Base-by-base conservation (phyloP, 2,888 invertebrate genomes). In the Myopa tessellatipennis region DNA sequence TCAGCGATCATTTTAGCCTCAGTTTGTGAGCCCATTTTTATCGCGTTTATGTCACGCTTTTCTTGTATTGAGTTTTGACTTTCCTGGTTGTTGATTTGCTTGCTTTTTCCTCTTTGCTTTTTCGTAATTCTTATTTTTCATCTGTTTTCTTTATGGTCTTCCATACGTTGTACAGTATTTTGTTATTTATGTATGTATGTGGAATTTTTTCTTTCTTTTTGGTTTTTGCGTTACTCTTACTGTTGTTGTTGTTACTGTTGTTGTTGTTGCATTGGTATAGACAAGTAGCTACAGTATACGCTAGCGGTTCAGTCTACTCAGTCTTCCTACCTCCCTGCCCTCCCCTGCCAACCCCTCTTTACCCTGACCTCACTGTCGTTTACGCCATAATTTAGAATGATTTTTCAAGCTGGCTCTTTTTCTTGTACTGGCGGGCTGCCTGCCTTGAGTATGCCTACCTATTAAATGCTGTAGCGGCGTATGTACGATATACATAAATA, bases 61-160 rank as follows among this genome's bases (percentile, higher is more conserved):
- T 61, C 4, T n/a, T 55, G 68, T 65, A 65, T 26, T 7, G 71
- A 38, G 71, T 58, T 58, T 71, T 71, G 55, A 71, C 71, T 71
- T 71, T 71, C 40, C 55, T 36, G 45, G n/a, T 55, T 55, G 55
- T n/a, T 55, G 55, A 16, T 12, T 55, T 50, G 50, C 14, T 10
- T 50, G 8, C 14, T 14, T 50, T 50, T 14, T 61, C 7, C 36
- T 6, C 14, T 65, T 26, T 34, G 45, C 45, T 65, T 5, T 65
- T 65, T 65, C 14, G 34, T 55, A 55, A 10, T n/a, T 55, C 55
- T 55, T n/a, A 55, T 55, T 55, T n/a, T 55, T 16, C 55, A 55
- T 55, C 16, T 55, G 55, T 55, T 55, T n/a, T 55, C 55, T 10
- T n/a, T 55, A 50, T 50, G 3, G 14, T 55, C 10, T 55, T 16